Percentiles rank a stretch among this genome's conserved stretches.
phyloP scores from a whole-genome alignment of 2,113 vertebrate genomes.

The Antidorcas marsupialis region DNA sequence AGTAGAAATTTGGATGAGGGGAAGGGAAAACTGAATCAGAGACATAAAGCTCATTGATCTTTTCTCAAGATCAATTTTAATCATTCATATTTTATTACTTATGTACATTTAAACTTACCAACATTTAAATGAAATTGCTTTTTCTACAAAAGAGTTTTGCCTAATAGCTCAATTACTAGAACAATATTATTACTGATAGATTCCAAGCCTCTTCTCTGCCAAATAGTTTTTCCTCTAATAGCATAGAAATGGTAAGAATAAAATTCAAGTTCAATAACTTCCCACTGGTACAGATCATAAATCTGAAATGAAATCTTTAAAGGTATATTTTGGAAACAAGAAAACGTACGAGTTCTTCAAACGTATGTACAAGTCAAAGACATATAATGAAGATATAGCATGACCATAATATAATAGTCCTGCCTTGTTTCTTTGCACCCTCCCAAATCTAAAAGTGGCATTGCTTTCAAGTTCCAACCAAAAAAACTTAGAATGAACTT shows the following conservation, averaged over 20 bases:
- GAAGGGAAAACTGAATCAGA: neutral
- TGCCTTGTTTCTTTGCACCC: constrained; percentile 32
- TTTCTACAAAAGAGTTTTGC: neutral
- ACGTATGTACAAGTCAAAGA: neutral
- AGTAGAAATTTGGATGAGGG: neutral
- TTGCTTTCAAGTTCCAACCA: constrained; percentile 67
- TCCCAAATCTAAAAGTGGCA: constrained; percentile 62
- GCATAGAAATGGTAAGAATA: neutral
- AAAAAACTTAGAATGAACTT: constrained; percentile 47
- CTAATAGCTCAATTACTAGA: neutral
- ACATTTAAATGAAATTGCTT: neutral
- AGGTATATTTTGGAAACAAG: neutral
- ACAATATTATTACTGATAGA: neutral
- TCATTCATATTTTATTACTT: neutral
- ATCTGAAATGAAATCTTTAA: constrained; percentile 11
- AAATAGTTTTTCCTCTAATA: neutral
- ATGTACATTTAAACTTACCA: neutral
- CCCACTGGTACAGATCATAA: neutral
- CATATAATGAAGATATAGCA: neutral
- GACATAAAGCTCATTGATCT: neutral
- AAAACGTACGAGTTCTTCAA: neutral
- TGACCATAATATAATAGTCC: neutral
- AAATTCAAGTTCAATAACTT: neutral
- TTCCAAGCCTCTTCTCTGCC: neutral
- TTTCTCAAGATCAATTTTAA: neutral